Base-by-base conservation (phyloP, 2,888 invertebrate species). In the Campopleginae sp. region DNA sequence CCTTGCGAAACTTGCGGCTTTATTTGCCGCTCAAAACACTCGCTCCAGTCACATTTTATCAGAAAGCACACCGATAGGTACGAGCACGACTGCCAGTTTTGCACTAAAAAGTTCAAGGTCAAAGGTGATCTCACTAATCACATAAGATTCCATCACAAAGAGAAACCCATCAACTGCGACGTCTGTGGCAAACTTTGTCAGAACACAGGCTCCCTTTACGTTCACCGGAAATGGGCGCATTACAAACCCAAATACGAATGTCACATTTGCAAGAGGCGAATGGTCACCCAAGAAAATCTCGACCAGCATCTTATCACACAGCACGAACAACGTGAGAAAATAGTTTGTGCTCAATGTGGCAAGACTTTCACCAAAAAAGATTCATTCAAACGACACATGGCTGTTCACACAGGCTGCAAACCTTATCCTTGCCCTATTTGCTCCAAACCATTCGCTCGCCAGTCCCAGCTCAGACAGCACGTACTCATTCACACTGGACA, bases 151-250 rank as follows among this genome's bases (percentile, higher is more conserved):
- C 93, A 93, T 75, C 94, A 93, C 66, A 93, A 92, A 31, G 94
- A 94, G 74, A 93, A 91, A n/a, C 94, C 94, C 0, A 86, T 93
- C 0, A 91, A 91, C 23, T 94, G 94, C 86, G 92, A 93, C 82
- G 91, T 93, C 0, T 94, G 94, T 74, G 93, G 93, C 0, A 93
- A 93, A 72, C 80, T 91, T 0, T 94, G 94, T 46, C 89, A 91
- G 71, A 93, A 94, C 80, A 92, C 91, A 23, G 93, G 93, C 31
- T 93, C 93, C 0, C 89, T 94, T 0, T 93, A 93, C 80, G 93
- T 94, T 0, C 93, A 94, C 71, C 92, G 93, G 70, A 94, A 94
- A 46, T 94, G 93, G 94, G 93, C 93, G 0, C 94, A 94, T 51
- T 93, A 91, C 82, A 94, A 94, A 66, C 94, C 94, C 1, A 92